These are phyloP conservation scores for Rhyacichthys aspro DNA, from an alignment of 2,797 vertebrate genomes.

Conservation along the genomic window DNA sequence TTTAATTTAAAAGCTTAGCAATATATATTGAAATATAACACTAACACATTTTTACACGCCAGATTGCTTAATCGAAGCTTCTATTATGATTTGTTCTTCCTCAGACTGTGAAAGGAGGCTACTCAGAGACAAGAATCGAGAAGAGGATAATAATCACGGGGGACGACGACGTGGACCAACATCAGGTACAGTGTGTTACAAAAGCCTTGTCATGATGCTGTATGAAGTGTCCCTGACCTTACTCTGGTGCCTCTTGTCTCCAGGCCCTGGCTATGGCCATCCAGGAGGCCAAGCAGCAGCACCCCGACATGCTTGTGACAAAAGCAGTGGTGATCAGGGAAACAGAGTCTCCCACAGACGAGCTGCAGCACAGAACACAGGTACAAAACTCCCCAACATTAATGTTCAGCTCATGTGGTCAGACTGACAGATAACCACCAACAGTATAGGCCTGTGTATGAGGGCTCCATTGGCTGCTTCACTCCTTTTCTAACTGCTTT, in stretches of 20 bases:
- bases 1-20: too few relatives aligned
- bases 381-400: conserved; percentile 60
- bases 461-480: too few relatives aligned
- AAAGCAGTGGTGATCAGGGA: conserved; percentile 99
- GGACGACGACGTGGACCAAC: conserved; percentile 97
- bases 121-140: conserved; percentile 98
- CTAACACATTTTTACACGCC: background rate
- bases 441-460: background rate
- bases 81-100: background rate
- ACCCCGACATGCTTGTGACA: conserved; percentile 98
- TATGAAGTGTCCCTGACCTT: background rate
- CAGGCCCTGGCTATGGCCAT: conserved; percentile 97
- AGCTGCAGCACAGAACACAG: conserved; percentile 88
- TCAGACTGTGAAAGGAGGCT: conserved; percentile 99
- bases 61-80: background rate
- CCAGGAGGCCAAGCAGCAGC: conserved; percentile 97
- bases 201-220: background rate
- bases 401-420: too few relatives aligned
- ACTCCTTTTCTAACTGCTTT: too few relatives aligned
- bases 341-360: conserved; percentile 93
- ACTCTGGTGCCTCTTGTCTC: conserved; percentile 3
- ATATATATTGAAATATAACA: background rate
- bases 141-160: conserved; percentile 98
- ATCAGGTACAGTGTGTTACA: conserved; percentile 83
- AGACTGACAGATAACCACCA: background rate